Conservation (phyloP, 64 coral and sea anemone species). For the Orbicella faveolata region DNA sequence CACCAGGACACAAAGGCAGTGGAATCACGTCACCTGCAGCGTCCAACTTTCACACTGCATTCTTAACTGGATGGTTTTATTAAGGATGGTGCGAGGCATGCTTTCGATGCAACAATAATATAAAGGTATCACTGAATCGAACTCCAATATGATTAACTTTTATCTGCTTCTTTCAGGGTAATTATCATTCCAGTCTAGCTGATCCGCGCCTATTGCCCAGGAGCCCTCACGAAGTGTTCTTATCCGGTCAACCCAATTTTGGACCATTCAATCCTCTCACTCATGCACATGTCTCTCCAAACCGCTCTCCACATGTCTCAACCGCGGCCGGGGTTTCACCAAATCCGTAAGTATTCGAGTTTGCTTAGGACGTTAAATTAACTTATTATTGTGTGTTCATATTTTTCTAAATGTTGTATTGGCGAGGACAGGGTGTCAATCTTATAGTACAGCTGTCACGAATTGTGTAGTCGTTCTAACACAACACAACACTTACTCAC, state of each 20-base stretch:
- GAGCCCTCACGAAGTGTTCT: not conserved
- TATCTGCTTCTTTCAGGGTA: not conserved
- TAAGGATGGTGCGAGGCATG: not conserved
- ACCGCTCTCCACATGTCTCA: not conserved
- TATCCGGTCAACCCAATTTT: not conserved
- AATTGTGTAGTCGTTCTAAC: too few relatives aligned
- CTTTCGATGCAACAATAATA: not conserved
- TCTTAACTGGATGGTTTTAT: too few relatives aligned
- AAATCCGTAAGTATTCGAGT: not conserved
- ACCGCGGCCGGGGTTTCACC: not conserved
- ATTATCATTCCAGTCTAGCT: not conserved
- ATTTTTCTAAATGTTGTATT: too few relatives aligned
- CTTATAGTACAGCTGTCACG: too few relatives aligned
- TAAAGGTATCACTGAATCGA: not conserved
- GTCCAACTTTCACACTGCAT: too few relatives aligned
- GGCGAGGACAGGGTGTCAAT: too few relatives aligned
- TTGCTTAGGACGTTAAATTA: not conserved
- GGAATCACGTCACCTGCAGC: too few relatives aligned
- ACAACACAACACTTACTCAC: too few relatives aligned
- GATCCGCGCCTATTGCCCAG: not conserved
- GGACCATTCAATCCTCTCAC: not conserved
- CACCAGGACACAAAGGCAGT: too few relatives aligned
- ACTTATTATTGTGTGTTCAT: not conserved
- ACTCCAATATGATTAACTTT: not conserved
- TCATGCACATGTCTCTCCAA: not conserved